phyloP scores from a whole-genome alignment of 35 echinoderm and acorn worm genomes.

The Patiria miniata region DNA sequence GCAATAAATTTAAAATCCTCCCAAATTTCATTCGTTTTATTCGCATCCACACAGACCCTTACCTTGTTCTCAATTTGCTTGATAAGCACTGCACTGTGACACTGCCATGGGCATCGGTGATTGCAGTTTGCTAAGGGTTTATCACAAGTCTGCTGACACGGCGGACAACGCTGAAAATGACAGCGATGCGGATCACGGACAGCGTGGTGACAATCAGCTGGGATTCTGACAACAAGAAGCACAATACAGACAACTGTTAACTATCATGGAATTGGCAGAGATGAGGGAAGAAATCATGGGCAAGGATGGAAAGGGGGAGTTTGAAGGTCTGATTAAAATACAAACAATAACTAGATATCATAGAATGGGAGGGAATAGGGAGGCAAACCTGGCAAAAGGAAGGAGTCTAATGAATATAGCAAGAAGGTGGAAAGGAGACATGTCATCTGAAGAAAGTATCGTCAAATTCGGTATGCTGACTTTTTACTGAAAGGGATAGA shows the following conservation, averaged over 20 bases:
- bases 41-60: neutral
- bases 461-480: neutral
- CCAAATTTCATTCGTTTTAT: no score
- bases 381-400: no score
- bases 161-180: slow-evolving; percentile 82
- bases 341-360: no score
- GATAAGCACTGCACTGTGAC: slow-evolving; percentile 71
- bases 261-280: no score
- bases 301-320: no score
- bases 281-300: no score
- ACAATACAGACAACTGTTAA: neutral
- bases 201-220: slow-evolving; percentile 84
- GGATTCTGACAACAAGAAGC: slow-evolving; percentile 40
- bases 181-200: slow-evolving; percentile 65
- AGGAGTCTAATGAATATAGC: no score
- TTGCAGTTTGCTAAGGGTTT: slow-evolving; percentile 49
- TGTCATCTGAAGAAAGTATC: neutral
- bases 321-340: no score
- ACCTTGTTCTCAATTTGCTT: slow-evolving; percentile 79
- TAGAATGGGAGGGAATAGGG: no score
- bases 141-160: slow-evolving; percentile 69
- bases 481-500: neutral
- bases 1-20: no score
- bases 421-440: neutral
- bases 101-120: slow-evolving; percentile 71